Evolutionary conservation across 2,888 invertebrate genomes (phyloP).

Genomic region (Creontiades dilutus): DNA sequence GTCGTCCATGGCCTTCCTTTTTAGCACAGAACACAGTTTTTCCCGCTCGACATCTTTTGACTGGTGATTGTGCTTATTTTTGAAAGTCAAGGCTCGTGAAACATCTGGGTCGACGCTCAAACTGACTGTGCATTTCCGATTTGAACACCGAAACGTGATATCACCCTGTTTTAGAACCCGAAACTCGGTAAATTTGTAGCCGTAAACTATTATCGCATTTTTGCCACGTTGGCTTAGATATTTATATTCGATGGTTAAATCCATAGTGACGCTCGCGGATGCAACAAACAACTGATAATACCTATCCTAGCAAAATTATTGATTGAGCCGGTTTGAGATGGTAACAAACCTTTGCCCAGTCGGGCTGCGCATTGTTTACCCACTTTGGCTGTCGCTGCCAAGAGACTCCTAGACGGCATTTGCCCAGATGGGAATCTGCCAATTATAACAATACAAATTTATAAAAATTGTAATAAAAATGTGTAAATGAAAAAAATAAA

Average conservation of each 20-base stretch:
- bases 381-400: conserved; percentile 48
- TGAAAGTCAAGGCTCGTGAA: background rate
- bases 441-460: too few relatives aligned
- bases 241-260: background rate
- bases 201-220: background rate
- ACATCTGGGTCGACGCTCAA: background rate
- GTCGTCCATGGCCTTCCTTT: conserved; percentile 25
- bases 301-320: conserved; percentile 9
- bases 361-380: conserved; percentile 28
- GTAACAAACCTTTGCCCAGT: conserved; percentile 37
- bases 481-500: too few relatives aligned
- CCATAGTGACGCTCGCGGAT: background rate
- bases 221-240: background rate
- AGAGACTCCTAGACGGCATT: too few relatives aligned
- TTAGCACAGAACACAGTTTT: conserved; percentile 2
- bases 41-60: background rate
- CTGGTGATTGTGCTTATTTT: background rate
- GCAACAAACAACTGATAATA: conserved; percentile 38
- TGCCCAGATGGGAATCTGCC: too few relatives aligned
- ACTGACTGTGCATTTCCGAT: background rate
- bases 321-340: conserved; percentile 11
- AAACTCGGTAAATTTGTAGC: background rate
- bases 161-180: background rate
- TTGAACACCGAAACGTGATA: background rate
- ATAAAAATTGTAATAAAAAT: too few relatives aligned